phyloP scores from a whole-genome alignment of 2,113 vertebrate genomes.

The Channa argus region DNA sequence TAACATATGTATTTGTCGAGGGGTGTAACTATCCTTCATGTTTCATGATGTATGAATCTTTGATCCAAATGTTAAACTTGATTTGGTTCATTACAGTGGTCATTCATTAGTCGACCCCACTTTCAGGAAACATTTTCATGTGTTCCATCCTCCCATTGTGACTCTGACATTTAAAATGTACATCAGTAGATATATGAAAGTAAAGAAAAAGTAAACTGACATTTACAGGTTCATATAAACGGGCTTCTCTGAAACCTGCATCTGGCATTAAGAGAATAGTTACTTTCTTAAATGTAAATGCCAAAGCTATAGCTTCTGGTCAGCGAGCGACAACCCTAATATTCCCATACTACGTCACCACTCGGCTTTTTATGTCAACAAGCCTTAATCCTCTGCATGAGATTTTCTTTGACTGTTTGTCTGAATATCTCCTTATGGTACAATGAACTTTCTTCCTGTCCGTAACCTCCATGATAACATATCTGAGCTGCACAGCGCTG shows the following conservation, averaged over 20 bases:
- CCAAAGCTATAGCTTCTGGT: constrained; percentile 30
- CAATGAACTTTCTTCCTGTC: constrained; percentile 36
- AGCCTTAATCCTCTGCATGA: constrained; percentile 18
- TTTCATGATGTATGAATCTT: background rate
- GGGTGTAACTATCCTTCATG: background rate
- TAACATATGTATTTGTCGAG: no score
- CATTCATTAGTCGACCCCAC: background rate
- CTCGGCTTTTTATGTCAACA: constrained; percentile 11
- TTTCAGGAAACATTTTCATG: background rate
- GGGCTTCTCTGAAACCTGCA: background rate
- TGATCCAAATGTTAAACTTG: background rate
- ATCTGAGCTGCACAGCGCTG: constrained; percentile 29
- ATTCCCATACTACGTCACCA: constrained; percentile 1
- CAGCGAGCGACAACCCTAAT: background rate
- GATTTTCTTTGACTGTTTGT: constrained; percentile 13
- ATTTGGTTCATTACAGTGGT: background rate
- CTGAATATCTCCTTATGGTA: constrained; percentile 26
- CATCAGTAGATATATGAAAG: background rate
- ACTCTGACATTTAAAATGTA: constrained; percentile 28
- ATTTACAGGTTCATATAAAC: constrained; percentile 20
- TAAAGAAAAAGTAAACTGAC: constrained; percentile 22
- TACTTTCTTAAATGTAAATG: constrained; percentile 34
- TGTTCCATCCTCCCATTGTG: background rate
- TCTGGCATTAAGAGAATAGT: constrained; percentile 10
- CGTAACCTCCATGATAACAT: constrained; percentile 25